Conservation (phyloP, 2,888 invertebrate genomes). For the Hypolimnas misippus region DNA sequence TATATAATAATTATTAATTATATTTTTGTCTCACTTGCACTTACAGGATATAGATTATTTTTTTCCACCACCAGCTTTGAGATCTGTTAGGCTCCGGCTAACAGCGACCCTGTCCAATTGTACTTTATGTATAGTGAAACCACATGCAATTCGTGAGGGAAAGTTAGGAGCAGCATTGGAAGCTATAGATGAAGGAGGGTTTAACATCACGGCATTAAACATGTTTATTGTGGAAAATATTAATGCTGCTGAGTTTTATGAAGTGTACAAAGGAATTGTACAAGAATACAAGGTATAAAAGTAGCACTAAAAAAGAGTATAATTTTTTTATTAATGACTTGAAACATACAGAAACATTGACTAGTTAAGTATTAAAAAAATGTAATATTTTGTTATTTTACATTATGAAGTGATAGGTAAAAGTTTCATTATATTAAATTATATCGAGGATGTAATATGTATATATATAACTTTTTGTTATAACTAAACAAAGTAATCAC, state of each 20-base stretch:
- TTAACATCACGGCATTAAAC: slow-evolving; percentile 90
- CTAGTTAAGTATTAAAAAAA: too few relatives aligned
- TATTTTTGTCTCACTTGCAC: background rate
- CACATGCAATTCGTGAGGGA: slow-evolving; percentile 92
- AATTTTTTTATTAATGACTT: background rate
- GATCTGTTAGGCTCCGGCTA: slow-evolving; percentile 69
- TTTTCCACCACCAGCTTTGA: slow-evolving; percentile 77
- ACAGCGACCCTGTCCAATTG: slow-evolving; percentile 86
- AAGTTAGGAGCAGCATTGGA: slow-evolving; percentile 87
- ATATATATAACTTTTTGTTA: background rate
- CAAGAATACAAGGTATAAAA: slow-evolving; percentile 87
- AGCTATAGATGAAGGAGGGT: slow-evolving; percentile 90
- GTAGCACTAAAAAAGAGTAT: slow-evolving; percentile 37
- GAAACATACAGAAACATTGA: too few relatives aligned
- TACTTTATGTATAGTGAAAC: slow-evolving; percentile 94
- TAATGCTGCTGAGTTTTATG: slow-evolving; percentile 95
- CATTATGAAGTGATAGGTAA: too few relatives aligned
- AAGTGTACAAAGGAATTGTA: slow-evolving; percentile 95
- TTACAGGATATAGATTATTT: slow-evolving; percentile 85
- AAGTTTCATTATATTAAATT: too few relatives aligned
- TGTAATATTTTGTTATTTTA: too few relatives aligned
- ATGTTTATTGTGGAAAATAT: slow-evolving; percentile 91
- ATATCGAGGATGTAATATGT: background rate
- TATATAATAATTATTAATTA: background rate
- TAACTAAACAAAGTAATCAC: background rate